Conservation (phyloP, 2,888 invertebrate species). For the Diarsia dahlii region DNA sequence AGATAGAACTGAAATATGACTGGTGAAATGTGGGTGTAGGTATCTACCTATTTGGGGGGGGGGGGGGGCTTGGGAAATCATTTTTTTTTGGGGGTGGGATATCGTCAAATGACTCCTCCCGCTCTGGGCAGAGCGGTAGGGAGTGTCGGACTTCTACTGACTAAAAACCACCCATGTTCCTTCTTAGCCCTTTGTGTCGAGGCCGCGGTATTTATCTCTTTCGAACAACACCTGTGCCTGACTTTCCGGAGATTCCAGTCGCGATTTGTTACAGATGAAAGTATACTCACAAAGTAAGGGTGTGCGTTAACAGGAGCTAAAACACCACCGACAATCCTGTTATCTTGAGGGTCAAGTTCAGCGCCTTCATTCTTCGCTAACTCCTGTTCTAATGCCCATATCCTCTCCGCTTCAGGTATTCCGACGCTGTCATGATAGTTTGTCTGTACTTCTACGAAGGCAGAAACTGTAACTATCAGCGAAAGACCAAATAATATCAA, state of each 20-base stretch:
- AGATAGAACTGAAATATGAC: too few relatives aligned
- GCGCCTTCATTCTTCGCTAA: neutral
- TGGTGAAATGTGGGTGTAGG: too few relatives aligned
- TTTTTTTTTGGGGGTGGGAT: too few relatives aligned
- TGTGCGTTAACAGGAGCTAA: constrained; percentile 71
- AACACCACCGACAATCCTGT: constrained; percentile 78
- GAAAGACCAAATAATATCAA: constrained; percentile 36
- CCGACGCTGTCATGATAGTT: constrained; percentile 73
- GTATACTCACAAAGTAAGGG: constrained; percentile 74
- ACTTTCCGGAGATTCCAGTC: neutral
- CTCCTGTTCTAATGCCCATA: constrained; percentile 73
- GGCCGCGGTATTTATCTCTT: too few relatives aligned
- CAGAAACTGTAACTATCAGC: constrained; percentile 48
- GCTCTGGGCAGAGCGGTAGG: too few relatives aligned
- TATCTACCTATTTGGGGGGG: too few relatives aligned
- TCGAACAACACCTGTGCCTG: neutral
- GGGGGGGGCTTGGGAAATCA: too few relatives aligned
- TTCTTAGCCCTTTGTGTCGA: too few relatives aligned
- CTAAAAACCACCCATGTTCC: too few relatives aligned
- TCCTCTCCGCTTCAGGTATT: constrained; percentile 77
- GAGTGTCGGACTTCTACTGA: too few relatives aligned
- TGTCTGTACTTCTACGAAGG: constrained; percentile 33
- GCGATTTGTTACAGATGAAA: neutral
- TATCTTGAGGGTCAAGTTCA: neutral
- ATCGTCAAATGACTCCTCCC: too few relatives aligned